Percentiles rank a stretch among this genome's conserved stretches.
Evolutionary conservation across 2,113 vertebrate species (phyloP).

Genomic region (Nycticebus coucang): DNA sequence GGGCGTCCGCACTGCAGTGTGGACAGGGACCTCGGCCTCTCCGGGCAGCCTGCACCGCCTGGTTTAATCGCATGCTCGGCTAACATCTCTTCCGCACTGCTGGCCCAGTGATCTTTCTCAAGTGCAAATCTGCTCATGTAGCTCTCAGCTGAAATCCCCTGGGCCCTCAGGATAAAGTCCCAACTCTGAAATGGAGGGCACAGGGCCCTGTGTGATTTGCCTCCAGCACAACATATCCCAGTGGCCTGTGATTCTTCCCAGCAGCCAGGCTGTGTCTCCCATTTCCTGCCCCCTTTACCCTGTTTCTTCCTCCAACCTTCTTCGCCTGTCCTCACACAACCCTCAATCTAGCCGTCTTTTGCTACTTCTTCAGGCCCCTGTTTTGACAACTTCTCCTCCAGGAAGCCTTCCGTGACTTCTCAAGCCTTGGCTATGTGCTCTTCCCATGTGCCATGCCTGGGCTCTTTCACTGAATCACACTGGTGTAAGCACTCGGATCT

Average conservation of each 20-base stretch:
- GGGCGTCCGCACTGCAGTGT: not conserved
- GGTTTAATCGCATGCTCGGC: fast-evolving
- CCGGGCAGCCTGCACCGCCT: fast-evolving
- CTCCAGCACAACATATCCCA: not conserved
- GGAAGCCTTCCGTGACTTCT: not conserved
- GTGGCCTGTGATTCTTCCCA: not conserved
- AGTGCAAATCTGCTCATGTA: not conserved
- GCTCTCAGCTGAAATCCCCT: fast-evolving
- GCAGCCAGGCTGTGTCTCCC: not conserved
- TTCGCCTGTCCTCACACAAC: not conserved
- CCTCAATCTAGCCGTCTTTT: not conserved
- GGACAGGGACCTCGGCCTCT: not conserved
- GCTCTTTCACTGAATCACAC: too few relatives aligned
- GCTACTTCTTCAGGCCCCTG: not conserved
- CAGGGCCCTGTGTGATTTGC: fast-evolving
- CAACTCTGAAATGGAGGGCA: not conserved
- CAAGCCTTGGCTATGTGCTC: not conserved
- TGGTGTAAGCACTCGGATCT: not conserved
- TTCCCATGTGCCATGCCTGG: not conserved
- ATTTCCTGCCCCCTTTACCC: too few relatives aligned
- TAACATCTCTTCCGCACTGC: fast-evolving
- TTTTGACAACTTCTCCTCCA: not conserved
- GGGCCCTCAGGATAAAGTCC: not conserved
- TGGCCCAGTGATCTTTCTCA: not conserved
- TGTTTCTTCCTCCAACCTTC: not conserved